These are phyloP conservation scores for Triplophysa dalaica DNA, from an alignment of 2,113 vertebrate genomes.

Conservation along the genomic window DNA sequence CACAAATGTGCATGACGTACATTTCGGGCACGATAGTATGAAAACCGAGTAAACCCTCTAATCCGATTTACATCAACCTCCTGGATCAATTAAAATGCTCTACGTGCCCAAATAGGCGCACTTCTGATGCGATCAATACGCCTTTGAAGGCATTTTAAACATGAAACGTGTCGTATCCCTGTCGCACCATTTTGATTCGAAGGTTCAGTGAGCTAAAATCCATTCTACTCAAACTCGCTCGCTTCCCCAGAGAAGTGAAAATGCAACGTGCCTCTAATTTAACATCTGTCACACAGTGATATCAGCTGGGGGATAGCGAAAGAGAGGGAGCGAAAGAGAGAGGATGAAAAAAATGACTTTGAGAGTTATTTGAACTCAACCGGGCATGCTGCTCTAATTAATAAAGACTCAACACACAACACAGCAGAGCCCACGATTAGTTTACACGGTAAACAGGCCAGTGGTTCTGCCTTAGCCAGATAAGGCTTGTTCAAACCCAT, in stretches of 20 bases:
- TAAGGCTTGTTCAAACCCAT: conserved; percentile 65
- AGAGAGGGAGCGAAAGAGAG: neutral
- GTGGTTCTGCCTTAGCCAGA: conserved; percentile 54
- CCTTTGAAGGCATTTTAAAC: conserved; percentile 43
- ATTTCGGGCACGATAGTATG: neutral
- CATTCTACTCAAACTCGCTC: conserved; percentile 45
- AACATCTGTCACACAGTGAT: conserved; percentile 61
- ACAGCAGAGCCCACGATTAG: conserved; percentile 48
- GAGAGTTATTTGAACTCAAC: conserved; percentile 60
- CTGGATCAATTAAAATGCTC: conserved; percentile 35
- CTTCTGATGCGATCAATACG: conserved; percentile 43
- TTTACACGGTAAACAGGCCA: conserved; percentile 62
- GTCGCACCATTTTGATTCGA: conserved; percentile 36
- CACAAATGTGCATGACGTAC: neutral
- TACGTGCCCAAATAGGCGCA: conserved; percentile 24
- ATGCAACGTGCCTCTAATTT: conserved; percentile 54
- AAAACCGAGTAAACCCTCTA: conserved; percentile 2
- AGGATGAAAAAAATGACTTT: conserved; percentile 53
- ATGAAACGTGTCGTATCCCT: conserved; percentile 23
- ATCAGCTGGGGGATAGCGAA: conserved; percentile 47
- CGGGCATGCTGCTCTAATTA: conserved; percentile 59
- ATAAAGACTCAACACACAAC: conserved; percentile 52
- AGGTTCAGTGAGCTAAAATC: conserved; percentile 50
- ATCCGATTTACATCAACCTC: conserved; percentile 9
- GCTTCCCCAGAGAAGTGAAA: conserved; percentile 47